Evolutionary conservation across 2,113 vertebrate genomes (phyloP), one percentile per base, ranked within the genome.

Genomic region (Turnix velox): DNA sequence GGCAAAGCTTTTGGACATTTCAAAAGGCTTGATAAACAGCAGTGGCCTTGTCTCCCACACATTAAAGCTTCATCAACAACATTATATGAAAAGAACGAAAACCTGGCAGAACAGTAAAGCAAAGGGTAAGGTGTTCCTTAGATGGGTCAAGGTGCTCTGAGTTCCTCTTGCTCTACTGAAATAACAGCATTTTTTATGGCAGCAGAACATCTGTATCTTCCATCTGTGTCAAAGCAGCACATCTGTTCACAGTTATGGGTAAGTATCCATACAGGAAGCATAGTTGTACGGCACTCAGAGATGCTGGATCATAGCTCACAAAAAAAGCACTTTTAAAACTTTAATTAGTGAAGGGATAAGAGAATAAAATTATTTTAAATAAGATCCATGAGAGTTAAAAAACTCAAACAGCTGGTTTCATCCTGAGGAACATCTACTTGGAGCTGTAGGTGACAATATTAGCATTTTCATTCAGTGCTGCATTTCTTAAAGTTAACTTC

Each of bases 61-160:
- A 94, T 77, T 82, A 93, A 94, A 78, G 90, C 68, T 94, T 91
- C 95, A 78, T 95, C 95, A 77, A 92, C 33, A 77, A 71, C 76
- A 75, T 94, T 91, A 90, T 84, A 88, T 76, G 93, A 97, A 92
- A 96, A 94, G 97, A 95, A 72, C 92, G 94, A 97, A 96, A 95
- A 95, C 51, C 88, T 88, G 95, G 96, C 94, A 93, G 87, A 80
- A 95, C 87, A 87, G 96, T 85, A 94, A 95, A 96, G 93, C 89
- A 93, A 76, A 97, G 97, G 97, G 90, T 96, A 92, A 98, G 97
- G 97, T 97, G 97, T 91, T 97, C 97, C 85, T 97, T 88, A 61
- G 93, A 96, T 96, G 95, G 97, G 97, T 98, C 97, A 97, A 98
- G 97, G 97, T 98, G 97, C 94, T 98, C 97, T 80, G 62, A 95